phyloP scores from a whole-genome alignment of 2,888 invertebrate species.

The Nezara viridula region DNA sequence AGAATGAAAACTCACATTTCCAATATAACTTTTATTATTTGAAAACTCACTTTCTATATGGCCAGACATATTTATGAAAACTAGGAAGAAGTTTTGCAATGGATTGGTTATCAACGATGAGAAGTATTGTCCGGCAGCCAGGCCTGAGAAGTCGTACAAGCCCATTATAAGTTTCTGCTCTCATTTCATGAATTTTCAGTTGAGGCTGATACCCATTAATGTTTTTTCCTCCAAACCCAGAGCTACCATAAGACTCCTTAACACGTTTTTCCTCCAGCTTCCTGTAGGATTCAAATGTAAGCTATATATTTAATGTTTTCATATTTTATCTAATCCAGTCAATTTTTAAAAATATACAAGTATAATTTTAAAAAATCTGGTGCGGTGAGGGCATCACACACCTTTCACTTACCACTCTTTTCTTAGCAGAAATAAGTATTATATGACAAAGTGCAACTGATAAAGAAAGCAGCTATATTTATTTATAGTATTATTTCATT shows the following conservation, averaged over 20 bases:
- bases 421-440: no score
- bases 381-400: no score
- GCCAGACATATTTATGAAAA: slow-evolving; percentile 95
- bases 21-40: background rate
- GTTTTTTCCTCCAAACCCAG: slow-evolving; percentile 68
- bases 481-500: no score
- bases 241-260: slow-evolving; percentile 69
- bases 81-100: slow-evolving; percentile 88
- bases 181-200: slow-evolving; percentile 88
- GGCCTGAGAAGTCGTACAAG: slow-evolving; percentile 90
- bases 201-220: slow-evolving; percentile 72
- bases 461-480: no score
- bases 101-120: slow-evolving; percentile 91
- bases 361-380: no score
- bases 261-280: slow-evolving; percentile 75
- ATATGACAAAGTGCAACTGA: no score
- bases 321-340: no score
- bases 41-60: slow-evolving; percentile 87
- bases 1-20: background rate
- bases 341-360: no score
- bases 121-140: slow-evolving; percentile 92
- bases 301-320: no score
- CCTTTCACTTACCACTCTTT: no score
- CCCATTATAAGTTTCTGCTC: slow-evolving; percentile 96
- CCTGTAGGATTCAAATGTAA: slow-evolving; percentile 67